Evolutionary conservation across 2,113 vertebrate species (phyloP).

Genomic region (Gambusia affinis): DNA sequence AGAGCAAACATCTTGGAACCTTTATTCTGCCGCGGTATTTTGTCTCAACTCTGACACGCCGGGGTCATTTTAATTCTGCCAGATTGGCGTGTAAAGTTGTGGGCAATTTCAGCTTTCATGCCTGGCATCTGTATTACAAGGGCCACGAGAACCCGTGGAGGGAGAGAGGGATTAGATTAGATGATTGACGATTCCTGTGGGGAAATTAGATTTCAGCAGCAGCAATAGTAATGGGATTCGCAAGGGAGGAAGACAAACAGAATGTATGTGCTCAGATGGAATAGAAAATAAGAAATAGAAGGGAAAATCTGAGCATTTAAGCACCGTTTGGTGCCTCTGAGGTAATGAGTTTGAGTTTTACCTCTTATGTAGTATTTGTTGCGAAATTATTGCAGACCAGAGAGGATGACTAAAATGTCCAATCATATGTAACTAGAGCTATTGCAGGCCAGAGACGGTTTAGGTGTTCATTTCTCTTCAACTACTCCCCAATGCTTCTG

Average conservation of each 20-base stretch:
- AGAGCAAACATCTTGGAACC: constrained; percentile 34
- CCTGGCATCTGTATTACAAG: constrained; percentile 54
- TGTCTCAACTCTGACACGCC: constrained; percentile 20
- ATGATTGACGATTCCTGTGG: constrained; percentile 70
- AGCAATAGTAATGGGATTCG: constrained; percentile 55
- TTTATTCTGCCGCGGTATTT: constrained; percentile 22
- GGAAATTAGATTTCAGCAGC: constrained; percentile 67
- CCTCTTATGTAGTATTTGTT: constrained; percentile 33
- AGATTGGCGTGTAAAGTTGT: constrained; percentile 47
- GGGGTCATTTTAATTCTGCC: constrained; percentile 67
- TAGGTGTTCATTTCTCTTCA: constrained; percentile 34
- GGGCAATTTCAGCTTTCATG: constrained; percentile 47
- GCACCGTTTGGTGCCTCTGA: constrained; percentile 34
- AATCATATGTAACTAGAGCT: constrained; percentile 25
- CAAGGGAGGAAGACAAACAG: constrained; percentile 48
- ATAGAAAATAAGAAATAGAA: constrained; percentile 47
- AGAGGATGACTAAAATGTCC: constrained; percentile 32
- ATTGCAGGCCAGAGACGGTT: constrained; percentile 37
- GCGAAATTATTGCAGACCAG: constrained; percentile 15
- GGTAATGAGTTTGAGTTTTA: constrained; percentile 10
- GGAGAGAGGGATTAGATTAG: constrained; percentile 68
- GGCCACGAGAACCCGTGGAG: constrained; percentile 47
- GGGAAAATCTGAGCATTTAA: constrained; percentile 35
- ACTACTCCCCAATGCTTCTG: constrained; percentile 28
- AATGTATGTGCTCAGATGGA: constrained; percentile 35